Percentiles rank a stretch among this genome's conserved stretches.
Conservation (phyloP, 2,888 invertebrate species). For the Iselma pallidipennis region DNA sequence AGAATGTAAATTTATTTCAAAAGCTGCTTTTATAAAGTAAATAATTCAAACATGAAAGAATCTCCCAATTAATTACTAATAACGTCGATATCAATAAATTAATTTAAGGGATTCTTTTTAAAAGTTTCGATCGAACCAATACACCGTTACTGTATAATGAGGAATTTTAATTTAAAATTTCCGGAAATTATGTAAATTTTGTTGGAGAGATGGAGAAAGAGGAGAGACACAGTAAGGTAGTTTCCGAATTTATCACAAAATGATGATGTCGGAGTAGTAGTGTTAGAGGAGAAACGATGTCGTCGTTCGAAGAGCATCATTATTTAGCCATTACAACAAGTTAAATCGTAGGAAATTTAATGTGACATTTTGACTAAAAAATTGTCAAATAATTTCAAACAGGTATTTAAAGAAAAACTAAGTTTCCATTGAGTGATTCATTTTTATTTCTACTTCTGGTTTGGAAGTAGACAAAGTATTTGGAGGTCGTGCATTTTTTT, state of each 20-base stretch:
- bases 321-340: constrained; percentile 18
- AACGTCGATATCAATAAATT: no score
- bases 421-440: background rate
- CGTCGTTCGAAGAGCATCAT: constrained; percentile 18
- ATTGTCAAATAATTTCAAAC: background rate
- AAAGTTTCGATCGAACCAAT: no score
- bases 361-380: constrained; percentile 3
- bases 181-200: background rate
- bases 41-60: no score
- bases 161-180: background rate
- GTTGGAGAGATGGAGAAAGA: background rate
- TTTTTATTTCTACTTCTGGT: background rate
- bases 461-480: background rate
- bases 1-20: no score
- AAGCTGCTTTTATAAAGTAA: no score
- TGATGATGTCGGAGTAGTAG: constrained; percentile 15
- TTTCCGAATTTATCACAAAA: constrained; percentile 16
- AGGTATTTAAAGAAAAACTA: background rate
- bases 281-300: constrained; percentile 2
- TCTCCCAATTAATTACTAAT: no score
- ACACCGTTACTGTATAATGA: no score
- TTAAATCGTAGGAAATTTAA: constrained; percentile 11
- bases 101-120: no score
- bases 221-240: constrained; percentile 1
- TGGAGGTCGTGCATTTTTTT: background rate